Percentiles rank a stretch among this genome's conserved stretches.
phyloP scores from a whole-genome alignment of 2,888 invertebrate genomes.

The Cantharis flavilabris region DNA sequence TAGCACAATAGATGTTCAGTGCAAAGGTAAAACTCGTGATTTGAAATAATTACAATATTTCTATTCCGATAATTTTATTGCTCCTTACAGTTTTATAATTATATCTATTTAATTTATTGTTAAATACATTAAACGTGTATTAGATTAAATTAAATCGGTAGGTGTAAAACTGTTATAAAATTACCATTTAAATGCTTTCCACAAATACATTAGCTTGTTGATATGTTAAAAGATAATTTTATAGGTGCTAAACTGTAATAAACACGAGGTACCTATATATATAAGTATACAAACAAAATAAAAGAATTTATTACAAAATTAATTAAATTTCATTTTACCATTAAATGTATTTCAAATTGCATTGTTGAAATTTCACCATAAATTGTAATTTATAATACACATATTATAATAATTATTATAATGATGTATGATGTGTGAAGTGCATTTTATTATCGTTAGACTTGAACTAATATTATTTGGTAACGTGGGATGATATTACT shows the following conservation, averaged over 20 bases:
- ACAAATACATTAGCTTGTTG: background rate
- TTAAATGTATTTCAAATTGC: background rate
- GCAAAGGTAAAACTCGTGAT: background rate
- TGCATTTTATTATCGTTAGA: too few relatives aligned
- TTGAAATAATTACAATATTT: background rate
- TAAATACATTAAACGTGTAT: background rate
- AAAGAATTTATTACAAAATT: background rate
- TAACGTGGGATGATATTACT: too few relatives aligned
- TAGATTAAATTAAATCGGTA: background rate
- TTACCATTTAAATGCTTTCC: background rate
- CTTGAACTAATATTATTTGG: too few relatives aligned
- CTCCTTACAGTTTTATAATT: background rate
- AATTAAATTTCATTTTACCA: background rate
- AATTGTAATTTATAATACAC: too few relatives aligned
- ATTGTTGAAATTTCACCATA: too few relatives aligned
- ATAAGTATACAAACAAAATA: too few relatives aligned
- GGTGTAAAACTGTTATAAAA: background rate
- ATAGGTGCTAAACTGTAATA: background rate
- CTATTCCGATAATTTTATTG: background rate
- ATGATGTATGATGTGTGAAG: too few relatives aligned
- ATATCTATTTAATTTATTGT: background rate
- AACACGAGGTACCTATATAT: background rate
- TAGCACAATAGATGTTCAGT: background rate
- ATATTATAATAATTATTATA: too few relatives aligned
- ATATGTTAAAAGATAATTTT: background rate